Conservation (phyloP, 2,797 vertebrate genomes). For the Lates japonicus region DNA sequence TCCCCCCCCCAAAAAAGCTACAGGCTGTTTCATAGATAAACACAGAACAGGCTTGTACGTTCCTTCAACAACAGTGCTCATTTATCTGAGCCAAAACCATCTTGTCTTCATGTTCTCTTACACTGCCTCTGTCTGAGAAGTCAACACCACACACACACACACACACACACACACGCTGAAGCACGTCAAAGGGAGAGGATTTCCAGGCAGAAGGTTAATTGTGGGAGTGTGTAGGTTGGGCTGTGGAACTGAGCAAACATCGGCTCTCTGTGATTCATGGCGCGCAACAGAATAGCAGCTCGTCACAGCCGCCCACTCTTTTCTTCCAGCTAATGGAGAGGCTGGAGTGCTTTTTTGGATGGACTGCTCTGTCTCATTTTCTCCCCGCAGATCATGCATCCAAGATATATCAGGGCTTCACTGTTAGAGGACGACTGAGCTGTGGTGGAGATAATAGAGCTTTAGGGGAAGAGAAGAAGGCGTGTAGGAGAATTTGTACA, state of each 20-base stretch:
- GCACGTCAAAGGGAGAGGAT: conserved; percentile 58
- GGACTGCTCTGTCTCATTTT: conserved; percentile 27
- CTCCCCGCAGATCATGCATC: conserved; percentile 36
- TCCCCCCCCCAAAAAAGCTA: neutral
- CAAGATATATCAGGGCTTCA: conserved; percentile 50
- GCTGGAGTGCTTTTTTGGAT: conserved; percentile 66
- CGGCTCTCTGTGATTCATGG: conserved; percentile 72
- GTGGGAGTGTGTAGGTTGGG: conserved; percentile 74
- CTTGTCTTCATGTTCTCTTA: conserved; percentile 34
- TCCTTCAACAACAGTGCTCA: conserved; percentile 13
- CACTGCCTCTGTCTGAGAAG: conserved; percentile 22
- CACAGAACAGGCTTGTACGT: neutral
- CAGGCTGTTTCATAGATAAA: neutral
- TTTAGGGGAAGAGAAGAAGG: conserved; percentile 6
- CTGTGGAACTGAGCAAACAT: conserved; percentile 66
- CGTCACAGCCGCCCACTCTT: conserved; percentile 52
- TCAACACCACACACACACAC: conserved; percentile 36
- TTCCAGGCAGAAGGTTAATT: conserved; percentile 79
- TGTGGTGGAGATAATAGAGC: conserved; percentile 7
- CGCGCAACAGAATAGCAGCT: conserved; percentile 62
- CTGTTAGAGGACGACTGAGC: conserved; percentile 40
- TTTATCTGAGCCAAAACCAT: conserved; percentile 28
- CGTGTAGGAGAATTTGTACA: neutral
- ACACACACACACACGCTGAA: conserved; percentile 24
- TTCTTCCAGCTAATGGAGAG: conserved; percentile 63